Conservation (phyloP, 2,888 invertebrate species). For the Theretra japonica region DNA sequence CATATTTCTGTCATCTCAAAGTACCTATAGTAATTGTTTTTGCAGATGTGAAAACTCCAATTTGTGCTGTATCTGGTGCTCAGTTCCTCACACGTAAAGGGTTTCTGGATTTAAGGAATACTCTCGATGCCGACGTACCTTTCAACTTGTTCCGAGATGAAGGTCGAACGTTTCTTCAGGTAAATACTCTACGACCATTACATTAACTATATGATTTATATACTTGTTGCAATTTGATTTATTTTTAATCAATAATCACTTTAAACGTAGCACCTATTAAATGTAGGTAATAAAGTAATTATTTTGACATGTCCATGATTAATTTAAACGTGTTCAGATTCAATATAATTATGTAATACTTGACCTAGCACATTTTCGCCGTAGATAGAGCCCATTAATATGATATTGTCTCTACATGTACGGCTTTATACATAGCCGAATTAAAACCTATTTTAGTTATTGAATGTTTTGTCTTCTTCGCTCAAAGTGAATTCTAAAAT, state of each 20-base stretch:
- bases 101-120: constrained; percentile 92
- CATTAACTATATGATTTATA: too few relatives aligned
- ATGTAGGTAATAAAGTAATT: background rate
- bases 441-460: too few relatives aligned
- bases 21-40: constrained; percentile 30
- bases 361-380: too few relatives aligned
- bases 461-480: too few relatives aligned
- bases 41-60: constrained; percentile 90
- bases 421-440: too few relatives aligned
- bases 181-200: constrained; percentile 54
- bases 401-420: too few relatives aligned
- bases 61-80: constrained; percentile 94
- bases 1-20: constrained; percentile 9
- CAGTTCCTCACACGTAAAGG: constrained; percentile 92
- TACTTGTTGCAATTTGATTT: background rate
- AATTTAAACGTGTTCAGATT: too few relatives aligned
- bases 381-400: too few relatives aligned
- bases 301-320: too few relatives aligned
- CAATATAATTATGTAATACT: too few relatives aligned
- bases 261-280: too few relatives aligned
- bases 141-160: constrained; percentile 92
- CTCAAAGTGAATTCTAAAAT: too few relatives aligned
- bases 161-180: constrained; percentile 92
- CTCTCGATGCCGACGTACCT: constrained; percentile 90
- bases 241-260: background rate